Percentiles rank a stretch among this genome's conserved stretches.
These are phyloP conservation scores for Mormoops blainvillei DNA, from an alignment of 2,113 vertebrate species.

Conservation along the genomic window DNA sequence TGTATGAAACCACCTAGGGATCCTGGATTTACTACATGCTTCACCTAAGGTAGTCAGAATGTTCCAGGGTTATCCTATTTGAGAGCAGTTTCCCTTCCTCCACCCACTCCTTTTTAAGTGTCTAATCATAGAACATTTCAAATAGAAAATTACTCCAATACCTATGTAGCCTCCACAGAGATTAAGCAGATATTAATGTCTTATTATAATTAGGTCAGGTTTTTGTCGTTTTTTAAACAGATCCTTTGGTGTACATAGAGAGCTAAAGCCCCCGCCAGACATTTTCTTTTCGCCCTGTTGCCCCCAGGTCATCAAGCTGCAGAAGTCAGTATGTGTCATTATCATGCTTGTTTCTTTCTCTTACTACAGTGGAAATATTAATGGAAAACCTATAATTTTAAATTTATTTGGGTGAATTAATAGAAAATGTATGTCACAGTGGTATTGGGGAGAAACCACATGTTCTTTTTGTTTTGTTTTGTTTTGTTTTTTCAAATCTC, in stretches of 20 bases:
- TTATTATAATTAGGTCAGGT: not conserved
- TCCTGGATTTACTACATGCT: not conserved
- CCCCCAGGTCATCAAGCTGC: not conserved
- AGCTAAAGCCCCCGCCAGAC: not conserved
- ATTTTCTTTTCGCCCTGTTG: not conserved
- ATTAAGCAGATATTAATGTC: constrained; percentile 11
- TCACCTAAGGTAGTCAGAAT: not conserved
- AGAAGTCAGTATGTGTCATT: not conserved
- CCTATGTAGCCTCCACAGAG: not conserved
- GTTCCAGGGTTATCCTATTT: not conserved
- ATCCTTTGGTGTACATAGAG: not conserved
- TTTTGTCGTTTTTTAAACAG: not conserved
- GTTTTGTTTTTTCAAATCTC: too few species aligned
- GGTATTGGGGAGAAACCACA: not conserved
- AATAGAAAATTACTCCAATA: constrained; percentile 31
- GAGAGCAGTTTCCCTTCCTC: not conserved
- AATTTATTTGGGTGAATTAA: not conserved
- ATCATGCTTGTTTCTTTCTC: not conserved
- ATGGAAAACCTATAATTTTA: not conserved
- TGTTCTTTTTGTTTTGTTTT: too few species aligned
- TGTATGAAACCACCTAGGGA: not conserved
- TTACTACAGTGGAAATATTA: not conserved
- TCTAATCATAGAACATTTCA: constrained; percentile 9
- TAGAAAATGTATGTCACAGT: not conserved
- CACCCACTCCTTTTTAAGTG: not conserved